A percentile compares a stretch with the other conserved stretches of the same genome.
Evolutionary conservation across 1,140 invertebrate genomes (phyloP).

Genomic region (Psilanteris sp.): DNA sequence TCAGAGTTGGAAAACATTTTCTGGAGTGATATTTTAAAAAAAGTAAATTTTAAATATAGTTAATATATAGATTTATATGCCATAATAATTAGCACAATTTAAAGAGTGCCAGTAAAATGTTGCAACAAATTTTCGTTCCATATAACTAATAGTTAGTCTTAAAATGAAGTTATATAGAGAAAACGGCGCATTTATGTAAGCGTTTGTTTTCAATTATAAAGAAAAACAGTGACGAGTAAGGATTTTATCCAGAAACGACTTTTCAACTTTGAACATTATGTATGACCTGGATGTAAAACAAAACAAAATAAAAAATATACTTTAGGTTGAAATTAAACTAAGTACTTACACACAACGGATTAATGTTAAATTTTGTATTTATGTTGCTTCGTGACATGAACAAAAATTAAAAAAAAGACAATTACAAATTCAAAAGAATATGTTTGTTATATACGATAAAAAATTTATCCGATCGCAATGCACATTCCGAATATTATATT

Average conservation of each 20-base stretch:
- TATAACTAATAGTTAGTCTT: slow-evolving; percentile 27
- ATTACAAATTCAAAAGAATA: background rate
- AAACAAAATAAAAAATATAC: background rate
- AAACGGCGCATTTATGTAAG: background rate
- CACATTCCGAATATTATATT: slow-evolving; percentile 66
- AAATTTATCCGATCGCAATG: slow-evolving; percentile 44
- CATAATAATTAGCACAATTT: slow-evolving; percentile 30
- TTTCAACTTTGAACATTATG: slow-evolving; percentile 39
- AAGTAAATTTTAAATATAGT: slow-evolving; percentile 20
- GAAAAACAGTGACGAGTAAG: slow-evolving; percentile 18
- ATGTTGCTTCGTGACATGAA: slow-evolving; percentile 4
- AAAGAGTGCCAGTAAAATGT: slow-evolving; percentile 46
- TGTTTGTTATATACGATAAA: background rate
- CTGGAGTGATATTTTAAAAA: slow-evolving; percentile 45
- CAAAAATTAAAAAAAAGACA: background rate
- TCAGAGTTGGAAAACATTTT: slow-evolving; percentile 41
- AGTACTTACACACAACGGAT: slow-evolving; percentile 57
- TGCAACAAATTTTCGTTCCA: slow-evolving; percentile 37
- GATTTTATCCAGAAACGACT: slow-evolving; percentile 20
- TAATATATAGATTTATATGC: slow-evolving; percentile 46
- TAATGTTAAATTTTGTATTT: slow-evolving; percentile 13
- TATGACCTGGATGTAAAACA: slow-evolving; percentile 11
- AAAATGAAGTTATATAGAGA: background rate
- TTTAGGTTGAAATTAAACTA: slow-evolving; percentile 29
- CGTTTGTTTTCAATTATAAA: slow-evolving; percentile 31